phyloP scores from a whole-genome alignment of 2,888 invertebrate species.

The Hetaerina titia region DNA sequence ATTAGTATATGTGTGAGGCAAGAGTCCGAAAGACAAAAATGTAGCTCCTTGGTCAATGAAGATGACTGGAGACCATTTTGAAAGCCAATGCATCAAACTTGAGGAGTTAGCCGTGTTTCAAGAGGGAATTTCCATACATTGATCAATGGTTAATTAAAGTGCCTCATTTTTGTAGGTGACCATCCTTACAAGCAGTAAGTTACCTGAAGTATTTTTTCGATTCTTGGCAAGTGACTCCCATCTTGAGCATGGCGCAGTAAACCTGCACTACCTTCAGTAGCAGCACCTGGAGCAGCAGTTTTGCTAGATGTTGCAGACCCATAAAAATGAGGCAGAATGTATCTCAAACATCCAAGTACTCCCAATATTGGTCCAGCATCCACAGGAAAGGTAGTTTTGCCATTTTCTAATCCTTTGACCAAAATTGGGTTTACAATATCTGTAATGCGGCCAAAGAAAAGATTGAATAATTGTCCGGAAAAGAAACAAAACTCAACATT shows the following conservation, averaged over 20 bases:
- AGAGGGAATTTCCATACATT: too few relatives aligned
- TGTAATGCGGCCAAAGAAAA: slow-evolving; percentile 33
- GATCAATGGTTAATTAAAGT: too few relatives aligned
- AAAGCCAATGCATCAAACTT: too few relatives aligned
- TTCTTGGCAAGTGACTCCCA: slow-evolving; percentile 72
- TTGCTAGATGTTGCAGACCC: not conserved
- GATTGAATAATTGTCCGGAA: slow-evolving; percentile 27
- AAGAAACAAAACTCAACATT: not conserved
- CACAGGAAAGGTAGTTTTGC: slow-evolving; percentile 15
- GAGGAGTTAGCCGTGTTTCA: too few relatives aligned
- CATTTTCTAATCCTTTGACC: slow-evolving; percentile 71
- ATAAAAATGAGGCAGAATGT: slow-evolving; percentile 56
- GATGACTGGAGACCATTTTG: too few relatives aligned
- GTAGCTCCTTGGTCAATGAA: too few relatives aligned
- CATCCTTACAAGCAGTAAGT: not conserved
- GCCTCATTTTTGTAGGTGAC: too few relatives aligned
- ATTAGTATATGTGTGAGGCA: too few relatives aligned
- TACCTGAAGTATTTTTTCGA: slow-evolving; percentile 76
- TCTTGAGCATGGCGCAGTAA: slow-evolving; percentile 74
- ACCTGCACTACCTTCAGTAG: slow-evolving; percentile 74
- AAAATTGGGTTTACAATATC: slow-evolving; percentile 73
- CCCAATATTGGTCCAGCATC: slow-evolving; percentile 62
- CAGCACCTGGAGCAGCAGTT: slow-evolving; percentile 27
- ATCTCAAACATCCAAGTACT: slow-evolving; percentile 57
- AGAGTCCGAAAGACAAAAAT: too few relatives aligned